Percentiles rank a stretch among this genome's conserved stretches.
These are phyloP conservation scores for Oscheius sp. DNA, from an alignment of 2,888 invertebrate genomes.

Conservation along the genomic window DNA sequence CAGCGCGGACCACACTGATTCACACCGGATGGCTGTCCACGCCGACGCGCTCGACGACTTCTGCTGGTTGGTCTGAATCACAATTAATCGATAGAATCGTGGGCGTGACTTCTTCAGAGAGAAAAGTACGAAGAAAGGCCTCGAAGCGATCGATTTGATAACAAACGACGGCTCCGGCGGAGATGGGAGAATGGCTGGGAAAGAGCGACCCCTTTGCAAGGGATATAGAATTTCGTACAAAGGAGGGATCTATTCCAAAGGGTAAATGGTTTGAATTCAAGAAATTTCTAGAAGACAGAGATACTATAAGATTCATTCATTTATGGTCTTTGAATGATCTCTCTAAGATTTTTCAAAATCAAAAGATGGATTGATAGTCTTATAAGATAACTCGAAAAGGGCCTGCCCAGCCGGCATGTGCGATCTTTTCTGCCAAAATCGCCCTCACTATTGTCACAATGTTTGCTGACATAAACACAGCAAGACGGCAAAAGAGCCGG, in stretches of 20 bases:
- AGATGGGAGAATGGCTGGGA: background rate
- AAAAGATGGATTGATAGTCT: too few relatives aligned
- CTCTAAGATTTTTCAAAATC: too few relatives aligned
- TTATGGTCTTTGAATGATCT: too few relatives aligned
- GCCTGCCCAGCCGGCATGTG: too few relatives aligned
- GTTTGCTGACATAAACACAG: too few relatives aligned
- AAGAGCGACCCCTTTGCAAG: background rate
- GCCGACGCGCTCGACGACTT: constrained; percentile 27
- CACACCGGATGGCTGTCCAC: constrained; percentile 24
- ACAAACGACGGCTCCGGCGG: background rate
- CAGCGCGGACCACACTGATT: constrained; percentile 29
- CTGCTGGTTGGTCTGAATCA: constrained; percentile 22
- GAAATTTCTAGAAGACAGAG: too few relatives aligned
- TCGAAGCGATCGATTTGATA: constrained; percentile 6
- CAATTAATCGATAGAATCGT: background rate
- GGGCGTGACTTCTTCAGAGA: too few relatives aligned
- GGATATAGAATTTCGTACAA: background rate
- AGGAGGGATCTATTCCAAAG: background rate
- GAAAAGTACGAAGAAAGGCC: background rate
- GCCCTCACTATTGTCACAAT: background rate
- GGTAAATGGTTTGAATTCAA: too few relatives aligned
- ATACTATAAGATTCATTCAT: too few relatives aligned
- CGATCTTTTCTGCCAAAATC: too few relatives aligned
- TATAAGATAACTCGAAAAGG: background rate
- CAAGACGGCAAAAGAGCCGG: too few relatives aligned